Percentiles rank a stretch among this genome's conserved stretches.
Conservation (phyloP, 2,888 invertebrate species). For the Thyatira batis region DNA sequence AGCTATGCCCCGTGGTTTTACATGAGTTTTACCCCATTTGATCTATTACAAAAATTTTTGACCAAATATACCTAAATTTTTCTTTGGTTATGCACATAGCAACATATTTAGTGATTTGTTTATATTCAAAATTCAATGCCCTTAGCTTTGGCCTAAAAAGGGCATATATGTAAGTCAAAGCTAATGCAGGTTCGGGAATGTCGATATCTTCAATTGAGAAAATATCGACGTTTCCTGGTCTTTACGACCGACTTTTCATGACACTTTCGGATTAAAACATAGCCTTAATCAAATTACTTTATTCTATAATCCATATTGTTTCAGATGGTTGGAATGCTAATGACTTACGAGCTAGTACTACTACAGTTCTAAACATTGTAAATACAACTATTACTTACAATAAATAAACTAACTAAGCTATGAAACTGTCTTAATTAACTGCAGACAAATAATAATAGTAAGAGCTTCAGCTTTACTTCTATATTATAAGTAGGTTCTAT, state of each 20-base stretch:
- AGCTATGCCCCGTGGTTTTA: background rate
- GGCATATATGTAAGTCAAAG: too few species aligned
- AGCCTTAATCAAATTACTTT: background rate
- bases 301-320: constrained; percentile 38
- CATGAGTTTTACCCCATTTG: background rate
- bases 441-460: background rate
- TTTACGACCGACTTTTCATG: too few species aligned
- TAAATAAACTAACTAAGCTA: background rate
- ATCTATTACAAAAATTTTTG: too few species aligned
- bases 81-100: too few species aligned
- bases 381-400: background rate
- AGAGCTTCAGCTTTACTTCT: background rate
- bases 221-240: too few species aligned
- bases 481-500: background rate
- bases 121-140: too few species aligned
- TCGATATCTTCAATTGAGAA: too few species aligned
- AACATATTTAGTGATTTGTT: too few species aligned
- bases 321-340: constrained; percentile 25
- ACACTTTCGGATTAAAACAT: too few species aligned
- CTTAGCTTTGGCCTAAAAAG: too few species aligned
- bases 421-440: background rate
- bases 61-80: too few species aligned
- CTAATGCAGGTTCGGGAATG: too few species aligned
- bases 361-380: constrained; percentile 17
- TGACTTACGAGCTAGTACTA: constrained; percentile 29